Evolutionary conservation across 2,113 vertebrate genomes (phyloP), one percentile per base, ranked within the genome.

Genomic region (Lophotis ruficrista): DNA sequence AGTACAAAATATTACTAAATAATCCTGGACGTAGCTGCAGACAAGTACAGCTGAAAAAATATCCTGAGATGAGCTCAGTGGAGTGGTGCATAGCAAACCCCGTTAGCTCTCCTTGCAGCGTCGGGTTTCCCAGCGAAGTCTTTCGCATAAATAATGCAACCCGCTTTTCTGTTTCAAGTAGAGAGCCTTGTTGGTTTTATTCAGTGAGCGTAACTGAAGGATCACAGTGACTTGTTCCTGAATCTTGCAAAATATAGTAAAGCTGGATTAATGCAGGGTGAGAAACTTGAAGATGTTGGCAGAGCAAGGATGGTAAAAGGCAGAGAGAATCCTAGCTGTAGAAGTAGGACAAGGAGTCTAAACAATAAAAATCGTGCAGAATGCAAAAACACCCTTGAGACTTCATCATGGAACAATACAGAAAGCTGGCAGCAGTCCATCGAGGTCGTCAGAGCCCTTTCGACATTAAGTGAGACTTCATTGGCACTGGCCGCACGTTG

Each of bases 91-190:
- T 1, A 23, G n/a, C n/a, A 23, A 45, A 30, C 7, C n/a, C 47
- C 12, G 1, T 12, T 14, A 13, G 4, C 48, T 51, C 6, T 15
- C 60, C 18, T 7, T 25, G 43, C 12, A 18, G 45, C 6, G 6
- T 7, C 22, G 68, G 4, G 15, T 22, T 72, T 64, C 31, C 56
- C 10, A 2, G 30, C 4, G 35, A 47, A 47, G 47, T 25, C 13
- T 53, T 19, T 20, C 7, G 3, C 0, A 0, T 28, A 11, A 48
- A 9, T 24, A 3, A 8, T 1, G 6, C 0, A 1, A 9, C 14
- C 15, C 0, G 2, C 19, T 47, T 45, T 30, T 21, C 41, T 14
- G 9, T 48, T 45, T 27, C 10, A 7, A 45, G 47, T 24, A 20
- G 28, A 58, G 53, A 15, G 22, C 4, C 0, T 11, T 12, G 47